A percentile compares a stretch with the other conserved stretches of the same genome.
These are phyloP conservation scores for Montipora capitata DNA, from an alignment of 92 coral and sea anemone species.

Conservation along the genomic window DNA sequence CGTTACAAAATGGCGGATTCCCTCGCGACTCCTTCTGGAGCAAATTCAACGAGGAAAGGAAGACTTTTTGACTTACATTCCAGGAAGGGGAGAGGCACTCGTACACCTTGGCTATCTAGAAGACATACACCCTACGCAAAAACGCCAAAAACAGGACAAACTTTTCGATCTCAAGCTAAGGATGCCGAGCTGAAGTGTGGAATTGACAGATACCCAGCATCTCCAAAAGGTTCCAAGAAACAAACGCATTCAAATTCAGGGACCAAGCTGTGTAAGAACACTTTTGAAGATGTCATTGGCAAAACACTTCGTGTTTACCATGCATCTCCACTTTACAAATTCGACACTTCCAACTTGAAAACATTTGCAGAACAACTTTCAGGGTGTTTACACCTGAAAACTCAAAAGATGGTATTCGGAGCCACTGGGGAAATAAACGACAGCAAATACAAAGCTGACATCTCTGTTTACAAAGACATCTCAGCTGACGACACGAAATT, in stretches of 20 bases:
- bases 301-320: constrained; percentile 92
- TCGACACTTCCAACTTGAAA: constrained; percentile 69
- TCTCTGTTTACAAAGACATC: constrained; percentile 68
- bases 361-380: constrained; percentile 71
- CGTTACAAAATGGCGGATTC: constrained; percentile 71
- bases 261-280: neutral
- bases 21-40: constrained; percentile 13
- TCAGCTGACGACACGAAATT: constrained; percentile 72
- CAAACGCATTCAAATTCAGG: constrained; percentile 24
- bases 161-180: constrained; percentile 49
- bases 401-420: constrained; percentile 56
- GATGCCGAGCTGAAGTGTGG: neutral
- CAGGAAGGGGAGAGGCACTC: constrained; percentile 36
- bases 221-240: neutral
- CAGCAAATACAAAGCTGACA: constrained; percentile 60
- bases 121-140: constrained; percentile 90
- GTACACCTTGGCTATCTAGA: constrained; percentile 84
- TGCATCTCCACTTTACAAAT: constrained; percentile 89
- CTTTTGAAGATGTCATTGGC: constrained; percentile 63
- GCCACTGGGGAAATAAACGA: constrained; percentile 34
- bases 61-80: constrained; percentile 24
- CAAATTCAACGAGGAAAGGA: neutral
- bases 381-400: constrained; percentile 62
- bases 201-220: neutral
- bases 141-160: constrained; percentile 81